Conservation (phyloP, 1,140 invertebrate genomes). For the Caenorhabditis elegans region WBcel235 BX284606.5:880501-881000, state of each 20-base stretch:
- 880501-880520: no score
- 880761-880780: neutral
- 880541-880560: no score
- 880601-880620: neutral
- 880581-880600: neutral
- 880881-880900: slow-evolving; percentile 48
- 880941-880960: slow-evolving; percentile 49
- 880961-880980: slow-evolving; percentile 43
- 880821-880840: neutral
- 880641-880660: neutral
- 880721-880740: neutral
- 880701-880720: neutral
- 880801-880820: neutral
- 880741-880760: neutral
- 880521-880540: no score
- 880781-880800: neutral
- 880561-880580: neutral
- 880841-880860: slow-evolving; percentile 50
- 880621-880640: neutral
- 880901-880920: slow-evolving; percentile 55
- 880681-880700: neutral
- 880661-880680: neutral
- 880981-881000: neutral
- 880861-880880: slow-evolving; percentile 53
- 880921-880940: slow-evolving; percentile 60